A percentile compares a stretch with the other conserved stretches of the same genome.
These are phyloP conservation scores for Mercenaria mercenaria DNA, from an alignment of 1,140 invertebrate species.

Conservation along the genomic window DNA sequence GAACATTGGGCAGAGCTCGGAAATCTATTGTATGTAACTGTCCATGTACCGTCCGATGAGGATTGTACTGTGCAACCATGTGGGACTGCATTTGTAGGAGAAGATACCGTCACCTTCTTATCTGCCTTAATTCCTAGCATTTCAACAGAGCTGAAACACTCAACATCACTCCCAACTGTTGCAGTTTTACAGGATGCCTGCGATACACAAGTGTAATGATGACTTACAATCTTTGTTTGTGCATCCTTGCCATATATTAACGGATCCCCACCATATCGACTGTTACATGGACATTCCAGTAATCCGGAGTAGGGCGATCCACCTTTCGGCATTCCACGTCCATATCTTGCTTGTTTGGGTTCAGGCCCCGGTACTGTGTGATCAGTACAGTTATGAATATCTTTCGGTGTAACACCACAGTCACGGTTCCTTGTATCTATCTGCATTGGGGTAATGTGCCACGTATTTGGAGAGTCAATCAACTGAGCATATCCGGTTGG, in stretches of 20 bases:
- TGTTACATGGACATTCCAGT: constrained; percentile 68
- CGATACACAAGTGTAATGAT: constrained; percentile 50
- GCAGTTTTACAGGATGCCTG: constrained; percentile 25
- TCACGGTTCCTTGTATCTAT: constrained; percentile 69
- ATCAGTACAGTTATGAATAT: constrained; percentile 63
- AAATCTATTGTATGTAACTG: constrained; percentile 47
- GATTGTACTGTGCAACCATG: constrained; percentile 44
- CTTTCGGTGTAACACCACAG: constrained; percentile 63
- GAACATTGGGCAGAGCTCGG: constrained; percentile 59
- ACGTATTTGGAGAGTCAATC: constrained; percentile 66
- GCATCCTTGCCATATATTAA: constrained; percentile 59
- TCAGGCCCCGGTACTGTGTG: constrained; percentile 48
- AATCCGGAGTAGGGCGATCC: constrained; percentile 63
- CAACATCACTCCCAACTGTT: background rate
- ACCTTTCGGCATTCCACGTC: constrained; percentile 61
- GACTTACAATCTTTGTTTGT: constrained; percentile 50
- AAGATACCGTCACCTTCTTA: constrained; percentile 54
- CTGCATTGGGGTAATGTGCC: constrained; percentile 71
- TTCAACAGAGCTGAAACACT: constrained; percentile 53
- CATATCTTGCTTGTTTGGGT: constrained; percentile 64
- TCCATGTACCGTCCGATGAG: constrained; percentile 13
- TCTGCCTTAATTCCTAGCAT: constrained; percentile 24
- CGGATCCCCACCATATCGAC: constrained; percentile 67
- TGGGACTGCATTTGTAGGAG: constrained; percentile 19
- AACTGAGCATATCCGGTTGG: constrained; percentile 66